A percentile compares a stretch with the other conserved stretches of the same genome.
These are phyloP conservation scores for Paraescarpia echinospica DNA, from an alignment of 1,140 invertebrate genomes.

Conservation along the genomic window DNA sequence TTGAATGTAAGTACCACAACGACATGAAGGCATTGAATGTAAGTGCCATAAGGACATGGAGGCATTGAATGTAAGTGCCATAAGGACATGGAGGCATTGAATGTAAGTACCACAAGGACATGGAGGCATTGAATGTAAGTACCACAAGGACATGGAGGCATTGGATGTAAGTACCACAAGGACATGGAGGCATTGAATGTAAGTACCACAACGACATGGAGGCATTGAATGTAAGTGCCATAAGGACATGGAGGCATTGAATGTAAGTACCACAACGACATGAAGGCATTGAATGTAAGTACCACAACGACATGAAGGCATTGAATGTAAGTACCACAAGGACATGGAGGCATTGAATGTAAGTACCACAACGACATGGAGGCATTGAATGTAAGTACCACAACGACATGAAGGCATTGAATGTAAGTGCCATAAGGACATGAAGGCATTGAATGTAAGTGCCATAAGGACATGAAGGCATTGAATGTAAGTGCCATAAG, in stretches of 20 bases:
- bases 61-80: conserved; percentile 82
- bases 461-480: neutral
- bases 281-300: conserved; percentile 61
- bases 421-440: conserved; percentile 89
- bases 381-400: conserved; percentile 82
- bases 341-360: neutral
- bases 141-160: neutral
- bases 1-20: conserved; percentile 78
- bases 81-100: neutral
- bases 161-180: conserved; percentile 75
- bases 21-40: neutral
- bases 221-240: conserved; percentile 71
- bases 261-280: conserved; percentile 68
- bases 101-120: conserved; percentile 89
- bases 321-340: conserved; percentile 78
- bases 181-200: conserved; percentile 98
- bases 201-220: conserved; percentile 47
- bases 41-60: conserved; percentile 97
- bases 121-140: conserved; percentile 92
- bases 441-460: conserved; percentile 91
- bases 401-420: neutral
- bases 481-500: conserved; percentile 75
- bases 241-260: conserved; percentile 93
- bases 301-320: conserved; percentile 93
- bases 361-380: conserved; percentile 97